Conservation (phyloP, 1,140 invertebrate genomes). For the Drosophila yakuba region DNA sequence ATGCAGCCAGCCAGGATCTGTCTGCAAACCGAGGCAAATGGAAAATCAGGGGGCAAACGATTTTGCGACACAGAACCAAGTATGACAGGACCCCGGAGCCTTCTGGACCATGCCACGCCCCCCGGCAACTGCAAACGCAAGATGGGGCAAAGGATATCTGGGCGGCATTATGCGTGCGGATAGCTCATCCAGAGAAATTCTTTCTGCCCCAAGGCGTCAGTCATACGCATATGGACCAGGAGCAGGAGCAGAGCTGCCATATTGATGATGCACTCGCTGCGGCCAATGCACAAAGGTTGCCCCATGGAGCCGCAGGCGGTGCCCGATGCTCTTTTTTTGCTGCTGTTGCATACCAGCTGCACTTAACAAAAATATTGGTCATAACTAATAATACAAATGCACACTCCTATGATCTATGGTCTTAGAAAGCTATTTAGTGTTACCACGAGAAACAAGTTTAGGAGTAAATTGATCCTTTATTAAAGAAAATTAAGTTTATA, state of each 20-base stretch:
- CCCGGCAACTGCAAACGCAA: constrained; percentile 44
- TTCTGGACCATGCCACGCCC: constrained; percentile 16
- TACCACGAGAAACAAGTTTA: too few relatives aligned
- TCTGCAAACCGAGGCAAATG: constrained; percentile 3
- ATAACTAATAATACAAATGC: too few relatives aligned
- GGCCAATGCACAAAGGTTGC: constrained; percentile 45
- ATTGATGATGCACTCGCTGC: constrained; percentile 78
- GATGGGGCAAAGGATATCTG: constrained; percentile 45
- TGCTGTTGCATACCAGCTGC: background rate
- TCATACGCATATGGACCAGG: constrained; percentile 37
- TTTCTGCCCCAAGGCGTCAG: constrained; percentile 43
- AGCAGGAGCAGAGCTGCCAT: constrained; percentile 18
- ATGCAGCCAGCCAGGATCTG: constrained; percentile 43
- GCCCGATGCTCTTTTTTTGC: constrained; percentile 43
- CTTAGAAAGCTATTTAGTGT: too few relatives aligned
- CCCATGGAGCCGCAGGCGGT: constrained; percentile 8
- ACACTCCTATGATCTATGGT: too few relatives aligned
- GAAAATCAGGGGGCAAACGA: constrained; percentile 32
- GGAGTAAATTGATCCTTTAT: too few relatives aligned
- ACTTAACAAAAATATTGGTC: constrained; percentile 12
- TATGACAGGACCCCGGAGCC: constrained; percentile 23
- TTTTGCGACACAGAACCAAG: constrained; percentile 8
- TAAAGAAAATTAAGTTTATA: background rate
- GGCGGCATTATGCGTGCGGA: constrained; percentile 42
- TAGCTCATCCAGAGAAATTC: constrained; percentile 33